These are phyloP conservation scores for Myopa testacea DNA, from an alignment of 2,888 invertebrate species.

Conservation along the genomic window DNA sequence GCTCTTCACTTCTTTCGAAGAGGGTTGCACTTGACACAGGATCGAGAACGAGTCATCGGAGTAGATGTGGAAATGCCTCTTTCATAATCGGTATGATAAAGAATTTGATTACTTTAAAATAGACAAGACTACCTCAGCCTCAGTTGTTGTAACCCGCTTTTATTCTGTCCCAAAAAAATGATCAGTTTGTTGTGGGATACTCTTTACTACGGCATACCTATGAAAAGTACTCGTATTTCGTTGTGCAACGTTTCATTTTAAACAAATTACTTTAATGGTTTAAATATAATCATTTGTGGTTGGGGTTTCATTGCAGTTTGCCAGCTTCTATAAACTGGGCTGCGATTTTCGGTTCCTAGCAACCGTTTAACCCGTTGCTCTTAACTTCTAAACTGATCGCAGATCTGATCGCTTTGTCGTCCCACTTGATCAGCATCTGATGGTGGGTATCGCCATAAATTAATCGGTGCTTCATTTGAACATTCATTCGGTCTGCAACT, in stretches of 20 bases:
- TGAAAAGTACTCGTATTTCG: not conserved
- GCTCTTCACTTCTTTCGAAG: not conserved
- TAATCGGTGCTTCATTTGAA: constrained; percentile 28
- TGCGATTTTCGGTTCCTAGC: constrained; percentile 17
- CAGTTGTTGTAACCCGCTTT: not conserved
- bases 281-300: constrained; percentile 64
- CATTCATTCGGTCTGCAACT: not conserved
- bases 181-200: too few relatives aligned
- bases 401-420: not conserved
- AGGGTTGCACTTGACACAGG: constrained; percentile 7
- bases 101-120: constrained; percentile 62
- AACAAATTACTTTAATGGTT: constrained; percentile 66
- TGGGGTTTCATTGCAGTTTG: constrained; percentile 15
- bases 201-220: not conserved
- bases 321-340: constrained; percentile 41
- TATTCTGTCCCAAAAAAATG: too few relatives aligned
- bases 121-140: constrained; percentile 60
- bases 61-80: constrained; percentile 37
- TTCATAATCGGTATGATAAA: constrained; percentile 47
- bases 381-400: constrained; percentile 3
- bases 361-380: not conserved
- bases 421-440: not conserved
- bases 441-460: not conserved
- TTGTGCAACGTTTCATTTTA: constrained; percentile 47
- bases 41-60: not conserved